phyloP scores from a whole-genome alignment of 2,888 invertebrate species.

The Esperia sulphurella region DNA sequence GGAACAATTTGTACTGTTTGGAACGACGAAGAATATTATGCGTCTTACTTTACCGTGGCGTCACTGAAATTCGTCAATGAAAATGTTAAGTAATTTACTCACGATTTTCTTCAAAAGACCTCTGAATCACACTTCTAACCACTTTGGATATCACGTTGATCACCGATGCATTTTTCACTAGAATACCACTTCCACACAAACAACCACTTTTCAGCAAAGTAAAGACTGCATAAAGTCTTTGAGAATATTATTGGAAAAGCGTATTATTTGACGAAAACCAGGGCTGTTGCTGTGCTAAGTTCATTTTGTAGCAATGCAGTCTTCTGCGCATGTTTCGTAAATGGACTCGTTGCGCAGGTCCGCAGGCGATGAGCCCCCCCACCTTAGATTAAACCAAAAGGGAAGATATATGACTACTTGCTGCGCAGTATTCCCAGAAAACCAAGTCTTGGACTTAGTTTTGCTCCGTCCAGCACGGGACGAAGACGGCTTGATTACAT shows the following conservation, averaged over 20 bases:
- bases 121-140: neutral
- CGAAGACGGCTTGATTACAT: too few species aligned
- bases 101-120: constrained; percentile 16
- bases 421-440: too few species aligned
- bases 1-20: too few species aligned
- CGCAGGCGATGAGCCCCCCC: constrained; percentile 31
- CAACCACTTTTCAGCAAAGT: constrained; percentile 7
- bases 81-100: constrained; percentile 23
- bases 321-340: constrained; percentile 68
- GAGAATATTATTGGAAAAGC: constrained; percentile 37
- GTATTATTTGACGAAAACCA: constrained; percentile 47
- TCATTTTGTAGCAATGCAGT: constrained; percentile 74
- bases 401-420: too few species aligned
- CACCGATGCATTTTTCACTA: constrained; percentile 43
- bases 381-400: too few species aligned
- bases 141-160: constrained; percentile 23
- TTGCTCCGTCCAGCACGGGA: too few species aligned
- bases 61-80: neutral
- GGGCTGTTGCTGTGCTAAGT: constrained; percentile 54
- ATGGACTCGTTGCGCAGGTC: constrained; percentile 62
- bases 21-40: too few species aligned
- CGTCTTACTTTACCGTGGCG: neutral
- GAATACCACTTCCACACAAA: constrained; percentile 20
- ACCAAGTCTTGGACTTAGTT: too few species aligned
- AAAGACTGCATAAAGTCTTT: constrained; percentile 40